Evolutionary conservation across 2,797 vertebrate species (phyloP).

Genomic region (Protonibea diacanthus): DNA sequence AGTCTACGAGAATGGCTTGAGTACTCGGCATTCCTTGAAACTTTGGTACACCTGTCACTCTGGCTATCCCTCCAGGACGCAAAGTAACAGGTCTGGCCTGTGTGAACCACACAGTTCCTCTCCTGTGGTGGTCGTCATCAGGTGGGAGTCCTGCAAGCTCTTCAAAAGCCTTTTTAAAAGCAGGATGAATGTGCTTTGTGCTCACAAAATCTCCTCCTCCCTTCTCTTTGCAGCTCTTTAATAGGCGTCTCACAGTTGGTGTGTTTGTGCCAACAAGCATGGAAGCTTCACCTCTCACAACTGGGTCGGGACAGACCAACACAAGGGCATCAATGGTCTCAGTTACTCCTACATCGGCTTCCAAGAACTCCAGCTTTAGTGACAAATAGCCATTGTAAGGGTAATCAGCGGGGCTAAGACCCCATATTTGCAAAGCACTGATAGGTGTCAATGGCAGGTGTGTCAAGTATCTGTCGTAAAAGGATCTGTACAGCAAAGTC

Average conservation of each 20-base stretch:
- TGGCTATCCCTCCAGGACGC: neutral
- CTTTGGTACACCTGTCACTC: conserved; percentile 22
- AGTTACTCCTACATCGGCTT: conserved; percentile 31
- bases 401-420: conserved; percentile 39
- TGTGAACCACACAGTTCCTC: conserved; percentile 42
- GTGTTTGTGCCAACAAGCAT: conserved; percentile 52
- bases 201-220: neutral
- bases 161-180: conserved; percentile 6
- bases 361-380: conserved; percentile 39
- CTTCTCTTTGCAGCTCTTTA: neutral
- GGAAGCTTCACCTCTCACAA: conserved; percentile 3
- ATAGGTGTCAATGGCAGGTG: conserved; percentile 44
- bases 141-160: neutral
- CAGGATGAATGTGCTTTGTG: conserved; percentile 12
- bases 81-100: conserved; percentile 21
- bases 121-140: neutral
- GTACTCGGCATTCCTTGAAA: conserved; percentile 9
- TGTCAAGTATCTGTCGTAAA: conserved; percentile 51
- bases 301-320: conserved; percentile 36
- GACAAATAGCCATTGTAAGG: conserved; percentile 45
- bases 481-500: conserved; percentile 37
- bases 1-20: conserved; percentile 23
- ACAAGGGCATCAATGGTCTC: conserved; percentile 48
- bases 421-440: conserved; percentile 42
- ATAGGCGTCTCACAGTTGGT: neutral